phyloP scores from a whole-genome alignment of 53 echinoderm and acorn worm species.

The Holothuria scabra region DNA sequence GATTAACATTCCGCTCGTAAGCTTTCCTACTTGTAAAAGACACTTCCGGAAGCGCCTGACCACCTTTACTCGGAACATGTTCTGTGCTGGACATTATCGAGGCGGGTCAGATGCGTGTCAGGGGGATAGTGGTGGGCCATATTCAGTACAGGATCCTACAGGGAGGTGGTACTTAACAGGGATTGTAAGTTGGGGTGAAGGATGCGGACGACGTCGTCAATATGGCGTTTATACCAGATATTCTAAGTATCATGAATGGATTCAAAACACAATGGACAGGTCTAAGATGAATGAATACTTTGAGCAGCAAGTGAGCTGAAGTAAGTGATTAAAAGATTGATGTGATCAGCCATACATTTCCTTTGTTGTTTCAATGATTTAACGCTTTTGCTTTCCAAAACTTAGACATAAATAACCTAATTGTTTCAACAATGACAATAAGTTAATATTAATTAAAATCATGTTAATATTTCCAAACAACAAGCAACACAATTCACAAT shows the following conservation, averaged over 20 bases:
- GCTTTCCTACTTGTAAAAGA: constrained; percentile 43
- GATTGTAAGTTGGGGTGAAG: constrained; percentile 87
- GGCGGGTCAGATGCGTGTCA: constrained; percentile 55
- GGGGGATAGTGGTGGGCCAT: constrained; percentile 92
- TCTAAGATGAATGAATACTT: too few relatives aligned
- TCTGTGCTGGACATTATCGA: constrained; percentile 73
- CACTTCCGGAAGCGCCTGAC: not conserved
- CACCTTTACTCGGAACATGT: constrained; percentile 72
- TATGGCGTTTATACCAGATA: constrained; percentile 88
- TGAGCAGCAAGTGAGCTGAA: too few relatives aligned
- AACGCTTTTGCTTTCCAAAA: too few relatives aligned
- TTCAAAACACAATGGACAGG: constrained; percentile 26
- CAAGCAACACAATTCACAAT: too few relatives aligned
- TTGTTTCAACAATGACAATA: too few relatives aligned
- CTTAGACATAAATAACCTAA: too few relatives aligned
- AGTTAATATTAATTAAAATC: too few relatives aligned
- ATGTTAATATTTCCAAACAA: too few relatives aligned
- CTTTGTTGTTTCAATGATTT: too few relatives aligned
- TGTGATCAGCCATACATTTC: too few relatives aligned
- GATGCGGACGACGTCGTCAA: constrained; percentile 70
- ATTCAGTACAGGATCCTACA: constrained; percentile 28
- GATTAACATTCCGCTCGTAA: constrained; percentile 63
- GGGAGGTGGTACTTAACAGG: constrained; percentile 70
- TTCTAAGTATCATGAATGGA: constrained; percentile 52
- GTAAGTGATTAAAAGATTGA: too few relatives aligned